phyloP scores from a whole-genome alignment of 2,113 vertebrate species.

The Phalacrocorax pelagicus region DNA sequence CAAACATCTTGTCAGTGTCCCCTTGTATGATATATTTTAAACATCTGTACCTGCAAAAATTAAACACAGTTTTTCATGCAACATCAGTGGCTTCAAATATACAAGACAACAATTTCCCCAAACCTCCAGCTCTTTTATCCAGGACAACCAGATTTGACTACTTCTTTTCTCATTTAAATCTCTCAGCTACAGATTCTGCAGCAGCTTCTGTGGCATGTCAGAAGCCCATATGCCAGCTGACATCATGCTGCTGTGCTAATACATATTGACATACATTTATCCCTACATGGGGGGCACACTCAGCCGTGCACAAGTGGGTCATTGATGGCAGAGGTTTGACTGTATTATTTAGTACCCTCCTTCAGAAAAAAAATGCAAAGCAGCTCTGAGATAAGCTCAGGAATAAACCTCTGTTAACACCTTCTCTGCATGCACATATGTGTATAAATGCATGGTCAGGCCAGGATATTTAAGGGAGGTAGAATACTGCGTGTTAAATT shows the following conservation, averaged over 20 bases:
- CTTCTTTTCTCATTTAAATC: not conserved
- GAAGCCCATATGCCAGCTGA: not conserved
- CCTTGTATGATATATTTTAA: not conserved
- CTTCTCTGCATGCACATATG: not conserved
- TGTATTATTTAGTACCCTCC: not conserved
- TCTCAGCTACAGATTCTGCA: not conserved
- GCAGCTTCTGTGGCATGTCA: not conserved
- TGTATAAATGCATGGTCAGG: not conserved
- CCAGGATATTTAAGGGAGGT: not conserved
- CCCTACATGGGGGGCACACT: not conserved
- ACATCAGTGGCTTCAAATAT: not conserved
- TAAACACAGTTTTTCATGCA: slow-evolving; percentile 33
- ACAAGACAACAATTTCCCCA: not conserved
- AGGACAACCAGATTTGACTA: not conserved
- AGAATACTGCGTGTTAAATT: not conserved
- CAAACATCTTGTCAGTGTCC: not conserved
- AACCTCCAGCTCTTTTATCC: not conserved
- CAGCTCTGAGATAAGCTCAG: not conserved
- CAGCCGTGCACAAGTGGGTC: not conserved
- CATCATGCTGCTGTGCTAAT: not conserved
- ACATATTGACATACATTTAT: not conserved
- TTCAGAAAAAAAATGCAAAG: slow-evolving; percentile 6
- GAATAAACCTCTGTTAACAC: not conserved
- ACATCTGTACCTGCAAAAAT: slow-evolving; percentile 30
- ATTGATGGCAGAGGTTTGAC: not conserved